Conservation (phyloP, 2,888 invertebrate genomes). For the Cartodere bifasciata region DNA sequence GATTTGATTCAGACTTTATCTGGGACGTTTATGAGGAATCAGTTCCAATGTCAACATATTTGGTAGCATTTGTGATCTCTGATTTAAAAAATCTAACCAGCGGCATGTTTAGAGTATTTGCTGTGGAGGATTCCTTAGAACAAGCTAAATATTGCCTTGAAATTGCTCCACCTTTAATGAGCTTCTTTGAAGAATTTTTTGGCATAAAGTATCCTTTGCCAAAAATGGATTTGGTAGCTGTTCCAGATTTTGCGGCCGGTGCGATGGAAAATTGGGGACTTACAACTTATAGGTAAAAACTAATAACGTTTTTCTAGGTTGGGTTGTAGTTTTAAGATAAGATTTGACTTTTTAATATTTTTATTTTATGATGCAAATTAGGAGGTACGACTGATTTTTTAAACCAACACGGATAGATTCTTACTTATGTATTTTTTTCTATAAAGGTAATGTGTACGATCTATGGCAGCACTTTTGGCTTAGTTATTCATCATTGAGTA, state of each 20-base stretch:
- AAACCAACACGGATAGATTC: too few species aligned
- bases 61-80: slow-evolving; percentile 73
- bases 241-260: slow-evolving; percentile 80
- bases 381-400: too few species aligned
- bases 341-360: too few species aligned
- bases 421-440: too few species aligned
- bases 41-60: slow-evolving; percentile 79
- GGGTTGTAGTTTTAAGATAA: too few species aligned
- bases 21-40: slow-evolving; percentile 71
- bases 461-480: too few species aligned
- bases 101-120: slow-evolving; percentile 55
- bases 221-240: slow-evolving; percentile 85
- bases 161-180: slow-evolving; percentile 62
- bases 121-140: slow-evolving; percentile 52
- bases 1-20: slow-evolving; percentile 50
- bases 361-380: too few species aligned
- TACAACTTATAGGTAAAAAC: slow-evolving; percentile 62
- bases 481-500: too few species aligned
- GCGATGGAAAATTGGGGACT: slow-evolving; percentile 88
- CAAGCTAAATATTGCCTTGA: slow-evolving; percentile 63
- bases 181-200: slow-evolving; percentile 60
- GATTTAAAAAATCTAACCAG: slow-evolving; percentile 51
- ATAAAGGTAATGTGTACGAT: too few species aligned
- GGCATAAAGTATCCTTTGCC: slow-evolving; percentile 63
- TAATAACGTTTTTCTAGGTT: too few species aligned